Evolutionary conservation across 2,113 vertebrate species (phyloP), one percentile per base, ranked within the genome.

Genomic region (Otocyon megalotis): DNA sequence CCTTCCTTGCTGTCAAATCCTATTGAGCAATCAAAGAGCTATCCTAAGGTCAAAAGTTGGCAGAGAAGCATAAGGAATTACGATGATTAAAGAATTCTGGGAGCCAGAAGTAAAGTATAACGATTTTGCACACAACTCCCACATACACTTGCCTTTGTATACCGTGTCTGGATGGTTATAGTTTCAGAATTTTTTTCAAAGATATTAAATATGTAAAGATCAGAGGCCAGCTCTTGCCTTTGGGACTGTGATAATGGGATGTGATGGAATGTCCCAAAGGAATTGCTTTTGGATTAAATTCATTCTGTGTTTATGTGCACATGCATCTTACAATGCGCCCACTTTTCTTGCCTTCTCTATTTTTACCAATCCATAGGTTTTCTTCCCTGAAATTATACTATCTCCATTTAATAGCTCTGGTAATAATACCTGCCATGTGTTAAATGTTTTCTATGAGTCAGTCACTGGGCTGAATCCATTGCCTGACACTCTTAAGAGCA

Each of bases 41-140:
- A 19, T 96, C 95, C 90, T 83, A 50, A 96, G 97, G 98, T 97
- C 96, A 89, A 82, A 97, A 98, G 97, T 97, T 97, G 97, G 79
- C 96, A 93, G 85, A 71, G 85, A 97, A 95, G 88, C 32, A 3
- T 60, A 12, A 89, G 96, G 95, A 96, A 97, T 95, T 89, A 84
- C 0, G 53, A 82, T 96, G 90, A 97, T 97, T 85, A 97, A 91
- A 97, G 94, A 97, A 90, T 87, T 35, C 8, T 56, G 14, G 74
- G 71, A 90, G 58, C 60, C 43, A 77, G 92, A 86, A 72, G 77
- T 69, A 50, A 90, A 76, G 72, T 60, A 37, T 74, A 65, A 77
- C 1, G 62, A 79, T 10, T 92, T 89, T 50, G 35, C 15, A 3
- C 30, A 6, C 53, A 58, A 90, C 56, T 91, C 56, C 28, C 77